A percentile compares a stretch with the other conserved stretches of the same genome.
phyloP scores from a whole-genome alignment of 2,888 invertebrate species.

The Opisthograptis luteolata region DNA sequence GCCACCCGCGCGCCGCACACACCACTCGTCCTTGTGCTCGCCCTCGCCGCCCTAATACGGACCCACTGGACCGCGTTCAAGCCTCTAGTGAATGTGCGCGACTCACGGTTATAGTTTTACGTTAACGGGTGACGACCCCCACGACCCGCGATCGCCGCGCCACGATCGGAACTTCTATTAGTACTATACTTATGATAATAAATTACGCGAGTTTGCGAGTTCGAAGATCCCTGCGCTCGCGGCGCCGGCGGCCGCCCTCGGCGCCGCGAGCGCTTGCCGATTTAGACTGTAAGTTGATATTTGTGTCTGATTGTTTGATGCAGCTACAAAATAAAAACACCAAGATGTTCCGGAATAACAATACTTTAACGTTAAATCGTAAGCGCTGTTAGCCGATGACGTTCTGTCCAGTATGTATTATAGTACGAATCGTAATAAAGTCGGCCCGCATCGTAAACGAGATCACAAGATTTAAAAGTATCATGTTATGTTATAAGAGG shows the following conservation, averaged over 20 bases:
- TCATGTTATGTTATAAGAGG: slow-evolving; percentile 52
- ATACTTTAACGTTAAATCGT: slow-evolving; percentile 61
- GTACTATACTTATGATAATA: slow-evolving; percentile 83
- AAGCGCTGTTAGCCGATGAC: slow-evolving; percentile 71
- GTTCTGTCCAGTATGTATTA: slow-evolving; percentile 70
- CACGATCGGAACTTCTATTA: slow-evolving; percentile 78
- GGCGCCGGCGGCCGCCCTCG: slow-evolving; percentile 49
- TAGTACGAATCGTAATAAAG: slow-evolving; percentile 52
- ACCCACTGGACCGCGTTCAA: slow-evolving; percentile 74
- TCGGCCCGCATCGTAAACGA: slow-evolving; percentile 56
- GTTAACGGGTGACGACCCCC: slow-evolving; percentile 76
- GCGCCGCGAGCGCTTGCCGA: slow-evolving; percentile 47
- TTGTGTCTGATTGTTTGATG: slow-evolving; percentile 75
- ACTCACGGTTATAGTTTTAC: slow-evolving; percentile 83
- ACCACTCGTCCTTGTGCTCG: slow-evolving; percentile 46
- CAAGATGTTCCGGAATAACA: slow-evolving; percentile 61
- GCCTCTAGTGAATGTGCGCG: slow-evolving; percentile 80
- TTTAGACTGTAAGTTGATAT: slow-evolving; percentile 75
- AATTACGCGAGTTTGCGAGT: slow-evolving; percentile 72
- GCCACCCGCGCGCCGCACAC: slow-evolving; percentile 35
- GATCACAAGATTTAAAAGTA: slow-evolving; percentile 40
- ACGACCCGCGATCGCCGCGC: slow-evolving; percentile 69
- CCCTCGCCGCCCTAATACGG: slow-evolving; percentile 60
- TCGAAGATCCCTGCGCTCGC: slow-evolving; percentile 64
- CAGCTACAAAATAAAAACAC: slow-evolving; percentile 77